Evolutionary conservation across 2,888 invertebrate genomes (phyloP).

Genomic region (Apamea crenata): DNA sequence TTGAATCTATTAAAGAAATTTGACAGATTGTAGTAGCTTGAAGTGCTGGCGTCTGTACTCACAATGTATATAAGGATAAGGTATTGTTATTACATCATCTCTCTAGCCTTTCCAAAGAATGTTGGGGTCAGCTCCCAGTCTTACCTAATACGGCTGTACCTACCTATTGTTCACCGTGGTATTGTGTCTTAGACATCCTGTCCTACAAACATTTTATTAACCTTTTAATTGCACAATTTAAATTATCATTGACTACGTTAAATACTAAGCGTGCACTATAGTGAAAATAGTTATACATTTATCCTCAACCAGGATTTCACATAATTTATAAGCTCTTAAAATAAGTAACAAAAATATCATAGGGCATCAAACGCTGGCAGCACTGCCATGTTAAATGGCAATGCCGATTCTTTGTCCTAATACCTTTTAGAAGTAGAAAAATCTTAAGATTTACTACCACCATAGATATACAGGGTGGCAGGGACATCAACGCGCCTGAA

Average conservation of each 20-base stretch:
- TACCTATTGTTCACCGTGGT: not conserved
- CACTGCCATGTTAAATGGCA: too few species aligned
- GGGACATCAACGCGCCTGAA: too few species aligned
- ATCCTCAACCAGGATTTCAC: not conserved
- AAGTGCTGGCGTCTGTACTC: too few species aligned
- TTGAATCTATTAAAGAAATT: too few species aligned
- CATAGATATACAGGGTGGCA: too few species aligned
- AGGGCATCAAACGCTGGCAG: not conserved
- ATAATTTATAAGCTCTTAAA: not conserved
- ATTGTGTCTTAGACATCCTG: constrained; percentile 35
- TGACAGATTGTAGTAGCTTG: too few species aligned
- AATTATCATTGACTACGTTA: not conserved
- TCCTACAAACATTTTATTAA: constrained; percentile 34
- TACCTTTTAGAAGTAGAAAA: too few species aligned
- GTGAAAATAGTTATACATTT: not conserved
- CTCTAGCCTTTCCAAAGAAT: constrained; percentile 43
- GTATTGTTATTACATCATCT: constrained; percentile 26
- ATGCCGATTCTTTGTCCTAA: too few species aligned
- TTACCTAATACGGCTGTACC: constrained; percentile 15
- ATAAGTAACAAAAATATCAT: not conserved
- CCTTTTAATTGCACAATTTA: constrained; percentile 4
- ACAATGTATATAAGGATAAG: constrained; percentile 15
- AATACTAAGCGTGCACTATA: too few species aligned
- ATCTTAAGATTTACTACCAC: too few species aligned
- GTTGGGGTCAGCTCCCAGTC: constrained; percentile 20